Conservation (phyloP, 2,113 vertebrate genomes). For the Gobius niger region DNA sequence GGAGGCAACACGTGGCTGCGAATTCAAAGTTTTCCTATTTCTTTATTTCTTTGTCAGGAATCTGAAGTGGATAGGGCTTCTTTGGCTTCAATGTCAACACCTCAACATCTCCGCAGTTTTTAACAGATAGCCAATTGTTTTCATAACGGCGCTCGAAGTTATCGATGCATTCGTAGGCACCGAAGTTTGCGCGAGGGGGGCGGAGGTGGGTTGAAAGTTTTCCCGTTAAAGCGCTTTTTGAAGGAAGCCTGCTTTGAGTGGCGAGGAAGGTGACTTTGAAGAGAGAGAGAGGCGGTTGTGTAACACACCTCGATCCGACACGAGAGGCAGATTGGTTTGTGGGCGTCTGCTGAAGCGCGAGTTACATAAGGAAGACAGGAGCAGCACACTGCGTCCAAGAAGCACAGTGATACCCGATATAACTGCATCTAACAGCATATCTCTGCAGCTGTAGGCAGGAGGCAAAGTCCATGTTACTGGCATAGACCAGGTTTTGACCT, state of each 20-base stretch:
- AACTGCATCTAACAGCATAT: constrained; percentile 2
- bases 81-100: background rate
- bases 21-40: too few relatives aligned
- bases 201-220: constrained; percentile 6
- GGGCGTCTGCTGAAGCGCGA: constrained; percentile 6
- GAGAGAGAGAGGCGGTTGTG: constrained; percentile 6
- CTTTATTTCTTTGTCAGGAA: too few relatives aligned
- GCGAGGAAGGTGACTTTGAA: constrained; percentile 14
- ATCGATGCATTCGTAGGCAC: constrained; percentile 1
- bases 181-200: background rate
- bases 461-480: background rate
- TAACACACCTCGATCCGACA: constrained; percentile 4
- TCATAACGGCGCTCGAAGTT: background rate
- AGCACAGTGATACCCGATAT: background rate
- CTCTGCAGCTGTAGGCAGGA: background rate
- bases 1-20: too few relatives aligned
- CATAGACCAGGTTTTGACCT: background rate
- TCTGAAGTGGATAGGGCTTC: too few relatives aligned
- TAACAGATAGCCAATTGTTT: background rate
- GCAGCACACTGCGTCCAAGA: constrained; percentile 11
- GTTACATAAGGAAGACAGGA: constrained; percentile 10
- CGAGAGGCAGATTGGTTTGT: constrained; percentile 6
- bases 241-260: background rate
- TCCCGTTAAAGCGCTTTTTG: constrained; percentile 5
- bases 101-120: background rate